Base-by-base conservation (phyloP, 2,113 vertebrate genomes). In the Clarias gariepinus region DNA sequence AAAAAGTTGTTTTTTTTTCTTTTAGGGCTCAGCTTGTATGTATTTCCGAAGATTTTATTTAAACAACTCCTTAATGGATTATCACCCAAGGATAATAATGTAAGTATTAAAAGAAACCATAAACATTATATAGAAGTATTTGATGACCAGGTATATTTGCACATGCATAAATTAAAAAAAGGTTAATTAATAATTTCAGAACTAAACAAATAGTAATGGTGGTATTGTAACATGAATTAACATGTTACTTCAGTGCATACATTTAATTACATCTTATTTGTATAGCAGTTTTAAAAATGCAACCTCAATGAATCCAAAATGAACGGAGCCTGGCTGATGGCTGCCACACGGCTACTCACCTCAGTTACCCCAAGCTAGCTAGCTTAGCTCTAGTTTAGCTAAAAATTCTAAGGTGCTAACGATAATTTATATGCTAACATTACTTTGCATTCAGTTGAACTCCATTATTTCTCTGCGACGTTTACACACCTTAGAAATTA, bases 1-100 rank as follows among this genome's bases (percentile, higher is more conserved):
- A 30, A 9, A 77, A 77, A 74, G 10, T 53, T 15, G 12, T 1
- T 11, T 84, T 60, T 89, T 86, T 63, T 16, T 36, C 23, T 91
- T 66, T 87, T 92, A 99, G 98, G 98, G 97, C 36, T 97, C 97
- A 88, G 98, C 97, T 63, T 92, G 95, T 89, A 98, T 98, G 97
- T 99, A 97, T 94, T 99, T 99, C 90, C 96, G 97, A 89, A 96
- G 97, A 84, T 99, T 99, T 95, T 99, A 98, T 92, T 94, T 98
- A 86, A 98, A 97, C 94, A 99, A 99, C 91, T 99, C 98, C 0
- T 93, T 99, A 81, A 99, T 99, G 98, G 98, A 99, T 78, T 96
- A 98, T 90, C 97, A 98, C 86, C 98, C 98, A 23, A 95, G 97
- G 87, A 97, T 96, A 90, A 99, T 99, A 92, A 98, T 99, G 98